Base-by-base conservation (phyloP, 2,888 invertebrate genomes). In the Calameuta idolon region DNA sequence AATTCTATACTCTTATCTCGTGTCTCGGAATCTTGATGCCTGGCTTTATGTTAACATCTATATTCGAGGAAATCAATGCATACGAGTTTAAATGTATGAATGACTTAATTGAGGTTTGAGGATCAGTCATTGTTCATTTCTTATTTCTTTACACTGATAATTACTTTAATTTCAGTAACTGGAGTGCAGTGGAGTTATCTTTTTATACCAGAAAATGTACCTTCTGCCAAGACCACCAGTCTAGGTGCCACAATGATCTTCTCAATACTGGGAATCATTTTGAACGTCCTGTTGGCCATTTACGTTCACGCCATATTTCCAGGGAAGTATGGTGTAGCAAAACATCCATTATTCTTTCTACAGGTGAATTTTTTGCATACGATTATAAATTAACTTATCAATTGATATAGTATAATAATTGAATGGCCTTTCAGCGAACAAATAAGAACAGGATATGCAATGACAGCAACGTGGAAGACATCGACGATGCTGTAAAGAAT, bases 271-370 rank as follows among this genome's bases (percentile, higher is more conserved):
- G 96, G 96, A 88, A 92, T 94, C 12, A 76, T 95, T 0, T 75
- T 97, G 0, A 97, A 97, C 87, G 93, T 96, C 89, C 79, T 95
- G 3, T 90, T 98, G 69, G 95, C 98, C 0, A 92, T 98, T 83
- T 98, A 98, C 89, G 92, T 98, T 37, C 98, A 98, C 90, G 96
- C 96, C 83, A 94, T 98, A 12, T 93, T 95, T 81, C 98, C 98
- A 0, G 98, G 98, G 12, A 95, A 96, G 23, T 97, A 94, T 90
- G 98, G 98, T 4, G 95, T 98, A 0, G 95, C 96, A 0, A 94
- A 94, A 81, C 95, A 95, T 35, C 98, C 97, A 95, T 95, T 97
- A 88, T 98, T 97, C 88, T 91, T 89, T 79, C 83, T 91, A 31
- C 86, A 90, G 85, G 91, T 89, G 3, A 55, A 55, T 9, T 23